A percentile compares a stretch with the other conserved stretches of the same genome.
These are phyloP conservation scores for Odontomyia ornata DNA, from an alignment of 2,888 invertebrate genomes.

Conservation along the genomic window DNA sequence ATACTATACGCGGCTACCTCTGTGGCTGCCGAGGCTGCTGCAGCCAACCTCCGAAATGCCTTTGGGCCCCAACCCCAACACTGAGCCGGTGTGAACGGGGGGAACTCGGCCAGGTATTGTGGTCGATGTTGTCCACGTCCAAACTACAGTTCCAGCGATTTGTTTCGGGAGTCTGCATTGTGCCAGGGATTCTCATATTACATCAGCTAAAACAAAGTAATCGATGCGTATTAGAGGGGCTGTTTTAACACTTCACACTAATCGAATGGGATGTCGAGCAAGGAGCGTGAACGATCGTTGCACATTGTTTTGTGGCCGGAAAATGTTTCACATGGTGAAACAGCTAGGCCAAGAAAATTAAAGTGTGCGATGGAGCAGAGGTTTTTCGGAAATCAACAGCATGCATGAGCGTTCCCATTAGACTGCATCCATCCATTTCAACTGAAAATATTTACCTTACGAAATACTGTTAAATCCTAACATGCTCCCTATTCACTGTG, in stretches of 20 bases:
- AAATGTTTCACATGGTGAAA: background rate
- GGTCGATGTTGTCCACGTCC: background rate
- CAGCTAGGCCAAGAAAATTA: background rate
- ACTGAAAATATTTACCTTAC: too few relatives aligned
- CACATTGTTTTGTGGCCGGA: background rate
- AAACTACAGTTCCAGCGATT: background rate
- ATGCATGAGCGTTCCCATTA: too few relatives aligned
- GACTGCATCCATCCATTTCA: too few relatives aligned
- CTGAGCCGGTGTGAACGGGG: background rate
- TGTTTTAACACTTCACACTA: constrained; percentile 35
- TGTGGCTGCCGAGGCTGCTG: background rate
- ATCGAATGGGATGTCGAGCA: background rate
- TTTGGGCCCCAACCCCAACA: background rate
- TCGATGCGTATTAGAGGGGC: constrained; percentile 37
- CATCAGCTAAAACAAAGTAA: constrained; percentile 38
- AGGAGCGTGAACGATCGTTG: background rate
- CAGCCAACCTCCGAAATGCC: background rate
- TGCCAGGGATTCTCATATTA: constrained; percentile 25
- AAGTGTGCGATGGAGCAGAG: too few relatives aligned
- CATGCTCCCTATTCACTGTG: background rate
- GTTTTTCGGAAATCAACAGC: too few relatives aligned
- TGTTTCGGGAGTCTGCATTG: background rate
- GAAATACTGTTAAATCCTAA: background rate
- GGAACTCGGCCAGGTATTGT: background rate
- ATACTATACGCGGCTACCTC: background rate